Evolutionary conservation across 2,888 invertebrate genomes (phyloP).

Genomic region (Melieria omissa): DNA sequence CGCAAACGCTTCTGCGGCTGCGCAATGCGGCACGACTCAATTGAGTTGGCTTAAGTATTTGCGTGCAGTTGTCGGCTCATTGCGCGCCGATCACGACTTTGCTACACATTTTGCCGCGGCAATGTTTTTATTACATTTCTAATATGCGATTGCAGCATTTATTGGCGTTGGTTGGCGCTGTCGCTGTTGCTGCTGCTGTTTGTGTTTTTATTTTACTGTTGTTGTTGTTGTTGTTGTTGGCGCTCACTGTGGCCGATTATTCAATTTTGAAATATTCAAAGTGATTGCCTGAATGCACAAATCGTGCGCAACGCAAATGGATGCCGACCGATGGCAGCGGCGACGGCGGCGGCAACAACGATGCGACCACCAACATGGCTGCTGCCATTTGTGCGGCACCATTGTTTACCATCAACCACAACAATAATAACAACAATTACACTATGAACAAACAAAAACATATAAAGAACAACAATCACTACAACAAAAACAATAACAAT

Average conservation of each 20-base stretch:
- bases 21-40: too few relatives aligned
- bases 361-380: conserved; percentile 25
- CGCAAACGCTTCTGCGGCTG: not conserved
- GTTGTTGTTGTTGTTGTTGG: not conserved
- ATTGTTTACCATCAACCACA: not conserved
- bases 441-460: not conserved
- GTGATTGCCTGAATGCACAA: conserved; percentile 26
- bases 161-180: not conserved
- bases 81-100: conserved; percentile 21
- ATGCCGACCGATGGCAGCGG: conserved; percentile 12
- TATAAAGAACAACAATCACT: not conserved
- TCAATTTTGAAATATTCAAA: conserved; percentile 28
- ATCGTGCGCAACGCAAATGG: conserved; percentile 34
- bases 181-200: not conserved
- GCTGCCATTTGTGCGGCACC: too few relatives aligned
- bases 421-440: conserved; percentile 24
- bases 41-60: not conserved
- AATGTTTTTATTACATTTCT: not conserved
- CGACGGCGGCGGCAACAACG: conserved; percentile 21
- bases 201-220: not conserved
- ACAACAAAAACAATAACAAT: not conserved
- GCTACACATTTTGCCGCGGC: not conserved
- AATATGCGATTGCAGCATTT: not conserved
- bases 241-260: not conserved
- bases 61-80: conserved; percentile 18